Conservation (phyloP, 2,797 vertebrate species). For the Eospalax fontanierii region DNA sequence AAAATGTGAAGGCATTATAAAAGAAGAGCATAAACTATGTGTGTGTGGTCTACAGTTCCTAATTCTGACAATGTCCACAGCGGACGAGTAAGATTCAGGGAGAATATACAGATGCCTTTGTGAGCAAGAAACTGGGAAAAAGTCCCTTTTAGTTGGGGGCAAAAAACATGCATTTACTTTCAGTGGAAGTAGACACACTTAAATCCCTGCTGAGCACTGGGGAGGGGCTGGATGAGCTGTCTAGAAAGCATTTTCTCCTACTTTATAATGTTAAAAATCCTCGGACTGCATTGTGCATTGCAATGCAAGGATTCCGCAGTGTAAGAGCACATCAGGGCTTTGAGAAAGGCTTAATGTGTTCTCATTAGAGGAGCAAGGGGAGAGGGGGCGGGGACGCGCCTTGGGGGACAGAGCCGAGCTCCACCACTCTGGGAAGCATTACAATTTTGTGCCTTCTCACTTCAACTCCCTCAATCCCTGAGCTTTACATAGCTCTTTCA, state of each 20-base stretch:
- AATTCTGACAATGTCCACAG: slow-evolving; percentile 73
- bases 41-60: slow-evolving; percentile 82
- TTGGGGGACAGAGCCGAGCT: slow-evolving; percentile 76
- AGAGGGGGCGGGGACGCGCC: slow-evolving; percentile 70
- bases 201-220: slow-evolving; percentile 87
- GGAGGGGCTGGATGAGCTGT: slow-evolving; percentile 85
- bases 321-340: slow-evolving; percentile 85
- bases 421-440: slow-evolving; percentile 85
- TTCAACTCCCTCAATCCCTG: slow-evolving; percentile 88
- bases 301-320: slow-evolving; percentile 85
- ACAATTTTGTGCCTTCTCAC: slow-evolving; percentile 85
- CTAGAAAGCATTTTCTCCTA: slow-evolving; percentile 88
- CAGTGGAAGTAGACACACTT: slow-evolving; percentile 85
- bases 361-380: slow-evolving; percentile 87
- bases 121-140: slow-evolving; percentile 75
- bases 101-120: slow-evolving; percentile 84
- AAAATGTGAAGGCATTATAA: slow-evolving; percentile 77
- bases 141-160: slow-evolving; percentile 83
- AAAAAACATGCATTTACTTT: slow-evolving; percentile 88
- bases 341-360: slow-evolving; percentile 88
- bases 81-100: slow-evolving; percentile 67
- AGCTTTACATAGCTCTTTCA: slow-evolving; percentile 88
- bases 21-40: slow-evolving; percentile 66
- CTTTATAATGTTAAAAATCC: slow-evolving; percentile 87
- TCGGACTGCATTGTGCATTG: slow-evolving; percentile 85